phyloP scores from a whole-genome alignment of 2,888 invertebrate genomes.

The Lasioglossum vierecki region DNA sequence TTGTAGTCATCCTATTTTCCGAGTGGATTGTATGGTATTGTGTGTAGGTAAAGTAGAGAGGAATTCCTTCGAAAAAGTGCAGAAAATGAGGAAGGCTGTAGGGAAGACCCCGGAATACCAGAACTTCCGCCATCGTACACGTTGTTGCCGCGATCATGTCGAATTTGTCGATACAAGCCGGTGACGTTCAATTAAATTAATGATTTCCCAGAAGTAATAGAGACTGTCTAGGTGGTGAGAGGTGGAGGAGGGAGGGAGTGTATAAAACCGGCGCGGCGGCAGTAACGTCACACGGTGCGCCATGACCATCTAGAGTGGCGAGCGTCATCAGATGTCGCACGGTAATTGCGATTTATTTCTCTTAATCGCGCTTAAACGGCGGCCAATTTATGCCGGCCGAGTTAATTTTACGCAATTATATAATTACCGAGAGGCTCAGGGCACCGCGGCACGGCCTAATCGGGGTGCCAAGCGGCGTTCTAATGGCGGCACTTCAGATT shows the following conservation, averaged over 20 bases:
- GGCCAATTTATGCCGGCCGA: slow-evolving; percentile 80
- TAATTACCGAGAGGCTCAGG: slow-evolving; percentile 75
- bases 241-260: background rate
- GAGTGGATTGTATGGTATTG: background rate
- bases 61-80: background rate
- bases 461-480: slow-evolving; percentile 68
- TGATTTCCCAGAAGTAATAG: slow-evolving; percentile 60
- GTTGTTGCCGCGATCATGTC: slow-evolving; percentile 61
- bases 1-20: background rate
- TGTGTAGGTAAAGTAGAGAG: background rate
- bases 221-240: slow-evolving; percentile 22
- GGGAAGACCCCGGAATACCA: background rate
- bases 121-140: slow-evolving; percentile 40
- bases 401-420: slow-evolving; percentile 83
- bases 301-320: slow-evolving; percentile 62
- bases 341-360: slow-evolving; percentile 82
- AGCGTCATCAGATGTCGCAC: slow-evolving; percentile 67
- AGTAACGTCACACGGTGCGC: slow-evolving; percentile 50
- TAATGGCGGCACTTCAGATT: slow-evolving; percentile 75
- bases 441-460: slow-evolving; percentile 71
- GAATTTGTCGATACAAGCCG: slow-evolving; percentile 61
- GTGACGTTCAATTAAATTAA: slow-evolving; percentile 63
- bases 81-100: background rate
- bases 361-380: slow-evolving; percentile 82
- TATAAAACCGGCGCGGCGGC: slow-evolving; percentile 52